phyloP scores from a whole-genome alignment of 2,113 vertebrate genomes.

The Felis catus region DNA sequence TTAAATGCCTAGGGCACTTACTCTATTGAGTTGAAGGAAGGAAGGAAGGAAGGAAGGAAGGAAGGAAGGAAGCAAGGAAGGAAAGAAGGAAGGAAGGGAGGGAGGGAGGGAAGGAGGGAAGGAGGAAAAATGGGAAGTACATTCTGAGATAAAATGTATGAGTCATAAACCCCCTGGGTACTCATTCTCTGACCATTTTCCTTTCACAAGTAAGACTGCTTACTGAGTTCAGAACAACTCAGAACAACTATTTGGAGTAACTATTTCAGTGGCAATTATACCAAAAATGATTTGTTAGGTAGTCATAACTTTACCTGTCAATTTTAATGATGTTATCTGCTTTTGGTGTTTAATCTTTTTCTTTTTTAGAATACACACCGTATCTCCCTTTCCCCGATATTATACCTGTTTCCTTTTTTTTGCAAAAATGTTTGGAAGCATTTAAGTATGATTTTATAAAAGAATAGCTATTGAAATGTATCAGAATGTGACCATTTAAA shows the following conservation, averaged over 20 bases:
- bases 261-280: not conserved
- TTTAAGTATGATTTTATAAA: conserved; percentile 8
- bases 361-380: not conserved
- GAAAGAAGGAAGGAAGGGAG: not conserved
- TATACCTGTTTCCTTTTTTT: not conserved
- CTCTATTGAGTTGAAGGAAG: not conserved
- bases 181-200: conserved; percentile 28
- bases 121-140: not conserved
- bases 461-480: not conserved
- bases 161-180: not conserved
- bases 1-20: not conserved
- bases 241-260: not conserved
- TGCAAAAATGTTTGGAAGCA: not conserved
- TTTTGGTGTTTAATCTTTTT: not conserved
- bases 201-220: not conserved
- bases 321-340: not conserved
- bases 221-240: not conserved
- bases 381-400: not conserved
- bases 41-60: not conserved
- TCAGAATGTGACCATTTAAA: not conserved
- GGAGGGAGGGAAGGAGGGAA: not conserved
- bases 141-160: not conserved
- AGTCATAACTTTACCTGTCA: not conserved
- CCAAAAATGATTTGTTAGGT: not conserved
- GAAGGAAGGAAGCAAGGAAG: too few relatives aligned